Conservation (phyloP, 2,113 vertebrate genomes). For the Muntiacus muntjak region DNA sequence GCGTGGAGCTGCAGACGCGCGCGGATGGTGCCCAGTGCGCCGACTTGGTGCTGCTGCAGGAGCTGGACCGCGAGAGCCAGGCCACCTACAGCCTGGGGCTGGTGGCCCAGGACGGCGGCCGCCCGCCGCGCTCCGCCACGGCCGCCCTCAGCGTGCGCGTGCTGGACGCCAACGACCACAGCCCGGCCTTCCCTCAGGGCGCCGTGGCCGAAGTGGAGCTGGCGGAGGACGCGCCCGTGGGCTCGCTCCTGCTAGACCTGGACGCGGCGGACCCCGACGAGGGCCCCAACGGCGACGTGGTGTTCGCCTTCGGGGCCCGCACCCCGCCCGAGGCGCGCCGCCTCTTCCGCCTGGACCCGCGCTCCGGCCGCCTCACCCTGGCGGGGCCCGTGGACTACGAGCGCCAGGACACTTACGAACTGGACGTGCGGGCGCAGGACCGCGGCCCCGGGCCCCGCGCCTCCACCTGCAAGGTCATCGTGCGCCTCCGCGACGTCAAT, state of each 20-base stretch:
- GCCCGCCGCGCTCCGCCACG: conserved; percentile 85
- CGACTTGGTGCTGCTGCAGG: conserved; percentile 93
- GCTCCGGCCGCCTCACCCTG: conserved; percentile 88
- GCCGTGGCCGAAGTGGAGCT: conserved; percentile 88
- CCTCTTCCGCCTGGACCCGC: conserved; percentile 91
- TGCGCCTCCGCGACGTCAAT: conserved; percentile 92
- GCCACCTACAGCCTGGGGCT: conserved; percentile 89
- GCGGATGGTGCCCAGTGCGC: conserved; percentile 95
- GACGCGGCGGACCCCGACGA: conserved; percentile 91
- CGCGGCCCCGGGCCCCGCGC: conserved; percentile 87
- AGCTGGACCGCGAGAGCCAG: conserved; percentile 92
- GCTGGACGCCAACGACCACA: conserved; percentile 95
- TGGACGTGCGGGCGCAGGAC: conserved; percentile 93
- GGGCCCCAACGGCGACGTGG: conserved; percentile 91
- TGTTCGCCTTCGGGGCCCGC: conserved; percentile 91
- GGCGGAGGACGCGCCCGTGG: conserved; percentile 88
- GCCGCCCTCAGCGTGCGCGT: conserved; percentile 90
- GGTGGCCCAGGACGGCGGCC: conserved; percentile 92
- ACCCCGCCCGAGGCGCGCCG: conserved; percentile 87
- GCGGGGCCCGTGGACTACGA: conserved; percentile 90
- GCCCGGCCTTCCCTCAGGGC: conserved; percentile 90
- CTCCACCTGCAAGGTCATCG: conserved; percentile 90
- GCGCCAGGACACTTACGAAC: conserved; percentile 90
- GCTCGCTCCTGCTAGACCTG: conserved; percentile 89
- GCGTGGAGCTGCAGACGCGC: conserved; percentile 90